Evolutionary conservation across 2,888 invertebrate species (phyloP), one percentile per base, ranked within the genome.

Genomic region (Hirtodrosophila trivittata): DNA sequence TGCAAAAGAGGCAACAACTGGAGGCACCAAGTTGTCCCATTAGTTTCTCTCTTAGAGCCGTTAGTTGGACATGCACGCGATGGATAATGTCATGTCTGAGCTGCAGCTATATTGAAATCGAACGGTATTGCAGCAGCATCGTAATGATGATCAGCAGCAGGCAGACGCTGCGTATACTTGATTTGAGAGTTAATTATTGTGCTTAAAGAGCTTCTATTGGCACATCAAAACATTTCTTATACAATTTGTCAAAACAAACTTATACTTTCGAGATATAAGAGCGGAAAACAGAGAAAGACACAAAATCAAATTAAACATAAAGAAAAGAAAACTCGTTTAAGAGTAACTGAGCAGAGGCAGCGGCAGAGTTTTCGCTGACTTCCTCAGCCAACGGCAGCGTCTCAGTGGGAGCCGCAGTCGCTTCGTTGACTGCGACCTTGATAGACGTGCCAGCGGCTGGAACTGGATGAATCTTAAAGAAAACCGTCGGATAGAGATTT

Each of bases 381-480:
- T 74, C 68, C 62, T 68, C 58, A 46, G 63, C 66, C 87, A 86
- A 83, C 16, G 25, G 37, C 49, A 25, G 54, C 54, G 62, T 33
- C 59, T 26, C 65, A 57, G 51, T 43, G 35, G 49, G 37, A 45
- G 74, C 45, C 73, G 49, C 78, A 78, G 80, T 90, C 89, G 89
- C 90, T 89, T 84, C 85, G 83, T 78, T 87, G 89, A 89, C 89
- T 89, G 90, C 90, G 90, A 90, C 90, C 90, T 90, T 90, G 91
- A 89, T 89, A 89, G 91, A 90, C 90, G 89, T 89, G 82, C 84
- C 80, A 87, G 88, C 90, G 88, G 88, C 70, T 66, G 16, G 7
- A 57, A 32, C 62, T 47, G 32, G 25, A 51, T n/a, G 18, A 33
- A 37, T 32, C 28, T 8, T 47, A 62, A 46, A 60, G 42, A 39